These are phyloP conservation scores for Ptilonorhynchus violaceus DNA, from an alignment of 2,113 vertebrate genomes.

Conservation along the genomic window DNA sequence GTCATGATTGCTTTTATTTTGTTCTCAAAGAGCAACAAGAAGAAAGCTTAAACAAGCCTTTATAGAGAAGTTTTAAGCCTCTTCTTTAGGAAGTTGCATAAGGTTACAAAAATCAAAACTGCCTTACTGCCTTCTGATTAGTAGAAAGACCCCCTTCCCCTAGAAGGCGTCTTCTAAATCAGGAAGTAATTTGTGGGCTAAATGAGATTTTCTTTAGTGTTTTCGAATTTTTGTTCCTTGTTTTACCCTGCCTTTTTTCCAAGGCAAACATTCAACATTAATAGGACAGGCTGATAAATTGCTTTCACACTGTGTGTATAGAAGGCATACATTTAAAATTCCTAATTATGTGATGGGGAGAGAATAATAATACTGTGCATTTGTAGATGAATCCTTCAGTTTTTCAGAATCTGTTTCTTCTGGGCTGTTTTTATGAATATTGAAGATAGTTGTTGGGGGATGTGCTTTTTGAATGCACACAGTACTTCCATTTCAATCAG, in stretches of 20 bases:
- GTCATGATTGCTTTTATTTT: background rate
- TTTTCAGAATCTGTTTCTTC: background rate
- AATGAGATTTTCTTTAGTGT: background rate
- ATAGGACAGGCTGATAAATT: background rate
- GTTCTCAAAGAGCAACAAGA: background rate
- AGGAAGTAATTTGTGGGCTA: background rate
- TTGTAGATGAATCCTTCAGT: background rate
- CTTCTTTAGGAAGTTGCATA: background rate
- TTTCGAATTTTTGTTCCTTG: background rate
- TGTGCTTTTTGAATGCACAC: background rate
- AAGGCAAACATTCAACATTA: background rate
- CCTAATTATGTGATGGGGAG: background rate
- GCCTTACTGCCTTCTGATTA: background rate
- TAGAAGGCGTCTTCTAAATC: background rate
- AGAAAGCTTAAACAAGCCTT: background rate
- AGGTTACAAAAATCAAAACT: background rate
- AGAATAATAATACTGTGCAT: background rate
- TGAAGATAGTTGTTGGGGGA: background rate
- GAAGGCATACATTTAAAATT: background rate
- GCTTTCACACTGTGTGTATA: background rate
- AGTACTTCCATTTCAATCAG: background rate
- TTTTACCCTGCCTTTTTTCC: background rate
- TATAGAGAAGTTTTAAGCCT: background rate
- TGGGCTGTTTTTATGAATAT: background rate
- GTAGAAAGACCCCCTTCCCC: background rate